These are phyloP conservation scores for Albula goreensis DNA, from an alignment of 2,113 vertebrate species.

Conservation along the genomic window DNA sequence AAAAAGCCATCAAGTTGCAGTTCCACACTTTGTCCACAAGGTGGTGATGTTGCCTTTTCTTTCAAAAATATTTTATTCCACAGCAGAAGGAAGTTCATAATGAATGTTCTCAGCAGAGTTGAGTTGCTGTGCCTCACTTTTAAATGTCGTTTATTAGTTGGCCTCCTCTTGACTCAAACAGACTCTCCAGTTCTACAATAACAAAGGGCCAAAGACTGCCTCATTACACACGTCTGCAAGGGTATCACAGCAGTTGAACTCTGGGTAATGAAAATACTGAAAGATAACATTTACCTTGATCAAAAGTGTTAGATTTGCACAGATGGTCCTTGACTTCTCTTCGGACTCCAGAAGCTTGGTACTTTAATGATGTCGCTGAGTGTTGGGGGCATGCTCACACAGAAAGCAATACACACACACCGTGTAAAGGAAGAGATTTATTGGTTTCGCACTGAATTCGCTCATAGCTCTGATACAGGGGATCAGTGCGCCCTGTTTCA, in stretches of 20 bases:
- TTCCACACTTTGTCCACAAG: background rate
- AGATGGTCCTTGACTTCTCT: background rate
- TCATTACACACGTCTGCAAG: background rate
- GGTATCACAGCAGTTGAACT: background rate
- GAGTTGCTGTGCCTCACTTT: background rate
- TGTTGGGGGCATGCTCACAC: background rate
- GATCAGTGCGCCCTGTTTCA: constrained; percentile 81
- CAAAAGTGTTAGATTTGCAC: background rate
- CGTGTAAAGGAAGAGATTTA: constrained; percentile 88
- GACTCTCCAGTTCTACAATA: background rate
- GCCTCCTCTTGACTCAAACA: too few relatives aligned
- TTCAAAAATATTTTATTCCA: background rate
- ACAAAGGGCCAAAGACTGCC: background rate
- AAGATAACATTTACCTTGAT: background rate
- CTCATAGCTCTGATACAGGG: constrained; percentile 94
- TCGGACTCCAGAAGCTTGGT: too few relatives aligned
- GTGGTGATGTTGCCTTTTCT: background rate
- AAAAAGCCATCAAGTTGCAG: too few relatives aligned
- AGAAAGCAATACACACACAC: constrained; percentile 47
- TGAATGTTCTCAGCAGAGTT: background rate
- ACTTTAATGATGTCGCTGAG: background rate
- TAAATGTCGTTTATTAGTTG: background rate
- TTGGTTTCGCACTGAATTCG: constrained; percentile 91
- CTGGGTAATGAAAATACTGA: background rate
- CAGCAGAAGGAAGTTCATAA: background rate